A percentile compares a stretch with the other conserved stretches of the same genome.
Evolutionary conservation across 2,888 invertebrate genomes (phyloP).

Genomic region (Caenorhabditis doughertyi): DNA sequence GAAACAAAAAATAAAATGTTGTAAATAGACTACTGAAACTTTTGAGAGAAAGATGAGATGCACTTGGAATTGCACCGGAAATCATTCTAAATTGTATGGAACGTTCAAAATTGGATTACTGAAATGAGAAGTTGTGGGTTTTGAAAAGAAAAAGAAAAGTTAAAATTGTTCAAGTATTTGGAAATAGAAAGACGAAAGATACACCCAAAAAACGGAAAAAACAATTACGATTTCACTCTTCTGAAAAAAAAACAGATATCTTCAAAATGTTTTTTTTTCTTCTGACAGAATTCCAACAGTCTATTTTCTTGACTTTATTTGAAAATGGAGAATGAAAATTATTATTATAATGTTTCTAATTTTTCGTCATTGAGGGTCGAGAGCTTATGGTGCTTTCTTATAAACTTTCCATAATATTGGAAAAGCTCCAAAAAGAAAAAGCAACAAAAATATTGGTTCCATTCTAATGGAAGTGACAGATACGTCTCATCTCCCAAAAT

Average conservation of each 20-base stretch:
- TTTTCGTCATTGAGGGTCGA: slow-evolving; percentile 10
- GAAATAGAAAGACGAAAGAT: slow-evolving; percentile 18
- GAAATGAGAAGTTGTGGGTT: slow-evolving; percentile 1
- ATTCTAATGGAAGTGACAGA: slow-evolving; percentile 37
- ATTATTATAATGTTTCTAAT: background rate
- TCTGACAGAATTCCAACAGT: background rate
- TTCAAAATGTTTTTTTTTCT: background rate
- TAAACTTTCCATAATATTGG: slow-evolving; percentile 54
- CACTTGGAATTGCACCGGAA: slow-evolving; percentile 36
- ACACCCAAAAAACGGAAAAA: slow-evolving; percentile 31
- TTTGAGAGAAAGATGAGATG: slow-evolving; percentile 1
- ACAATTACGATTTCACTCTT: slow-evolving; percentile 22
- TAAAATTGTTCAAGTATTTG: slow-evolving; percentile 18
- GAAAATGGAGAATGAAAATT: slow-evolving; percentile 19
- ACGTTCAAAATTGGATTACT: slow-evolving; percentile 22
- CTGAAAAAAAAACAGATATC: too few relatives aligned
- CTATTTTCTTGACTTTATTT: too few relatives aligned
- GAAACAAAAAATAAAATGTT: slow-evolving; percentile 1
- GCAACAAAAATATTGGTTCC: slow-evolving; percentile 9
- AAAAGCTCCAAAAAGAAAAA: slow-evolving; percentile 3
- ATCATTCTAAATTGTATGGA: slow-evolving; percentile 7
- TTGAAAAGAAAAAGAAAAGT: background rate
- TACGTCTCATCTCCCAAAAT: slow-evolving; percentile 12
- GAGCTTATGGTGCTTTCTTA: slow-evolving; percentile 18
- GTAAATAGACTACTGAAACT: too few relatives aligned